Evolutionary conservation across 2,797 vertebrate species (phyloP), one percentile per base, ranked within the genome.

Genomic region (Leptodactylus fallax): DNA sequence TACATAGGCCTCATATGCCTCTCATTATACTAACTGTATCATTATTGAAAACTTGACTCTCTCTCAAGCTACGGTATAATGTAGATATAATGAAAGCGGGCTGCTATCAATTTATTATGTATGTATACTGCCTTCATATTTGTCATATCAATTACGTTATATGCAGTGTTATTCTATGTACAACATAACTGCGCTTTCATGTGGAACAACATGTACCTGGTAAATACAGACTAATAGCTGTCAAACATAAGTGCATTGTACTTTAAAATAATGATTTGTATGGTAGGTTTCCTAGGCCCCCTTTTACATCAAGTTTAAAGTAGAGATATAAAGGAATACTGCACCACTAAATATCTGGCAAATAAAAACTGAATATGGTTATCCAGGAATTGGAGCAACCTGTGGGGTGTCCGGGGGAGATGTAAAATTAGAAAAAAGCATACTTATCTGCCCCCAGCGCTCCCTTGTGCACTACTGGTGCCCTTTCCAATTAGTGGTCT

Each of bases 21-120:
- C 55, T 76, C 55, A 85, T 85, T 85, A 85, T 25, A 13, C 71
- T 51, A 5, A 51, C 49, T 84, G 58, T 51, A 85, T 76, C 71
- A 76, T 23, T 23, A 84, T 74, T 23, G 71, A 85, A 85, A 85
- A 49, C 71, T 61, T 69, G 45, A 21, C 47, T 56, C 23, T 77
- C 23, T 27, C 67, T 61, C 21, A 77, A 85, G 61, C 21, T 61
- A 23, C 56, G 47, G 12, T 76, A 14, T 23, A 49, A n/a, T 47
- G 71, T 72, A 55, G 67, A 36, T 83, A 69, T 58, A 72, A 83
- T 60, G 8, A 58, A 83, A 72, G 25, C 36, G 60, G 58, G 55
- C 56, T 61, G 83, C 55, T 45, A 61, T 74, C 56, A 63, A 85
- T 85, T 85, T 76, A 61, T 61, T 27, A 47, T 72, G 65, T 45